A percentile compares a stretch with the other conserved stretches of the same genome.
Conservation (phyloP, 2,113 vertebrate species). For the Scomber scombrus region DNA sequence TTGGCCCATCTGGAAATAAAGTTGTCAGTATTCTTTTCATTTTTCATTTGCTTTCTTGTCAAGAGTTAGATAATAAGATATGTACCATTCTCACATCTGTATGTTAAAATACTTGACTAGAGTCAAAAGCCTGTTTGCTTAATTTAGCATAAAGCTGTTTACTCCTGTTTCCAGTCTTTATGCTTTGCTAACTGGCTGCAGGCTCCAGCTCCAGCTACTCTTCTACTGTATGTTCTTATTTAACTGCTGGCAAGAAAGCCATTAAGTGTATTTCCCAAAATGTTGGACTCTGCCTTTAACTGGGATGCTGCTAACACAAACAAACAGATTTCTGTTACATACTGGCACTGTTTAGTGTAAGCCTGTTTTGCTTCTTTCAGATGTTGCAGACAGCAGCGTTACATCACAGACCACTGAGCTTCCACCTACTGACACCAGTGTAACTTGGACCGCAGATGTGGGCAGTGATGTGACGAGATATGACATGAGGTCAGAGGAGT, state of each 20-base stretch:
- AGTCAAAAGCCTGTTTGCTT: no score
- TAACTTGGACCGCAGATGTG: not conserved
- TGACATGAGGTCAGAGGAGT: not conserved
- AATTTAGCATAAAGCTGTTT: no score
- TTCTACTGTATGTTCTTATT: not conserved
- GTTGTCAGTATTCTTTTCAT: not conserved
- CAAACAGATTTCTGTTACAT: not conserved
- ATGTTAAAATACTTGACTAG: no score
- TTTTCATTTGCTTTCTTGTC: not conserved
- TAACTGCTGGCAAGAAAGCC: not conserved
- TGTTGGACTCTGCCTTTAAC: no score
- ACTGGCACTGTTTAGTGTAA: not conserved
- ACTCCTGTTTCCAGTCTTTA: no score
- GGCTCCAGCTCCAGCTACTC: no score
- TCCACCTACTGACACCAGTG: no score
- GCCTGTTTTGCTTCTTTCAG: conserved; percentile 29
- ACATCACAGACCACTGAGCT: not conserved
- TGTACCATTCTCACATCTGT: no score
- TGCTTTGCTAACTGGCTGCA: not conserved
- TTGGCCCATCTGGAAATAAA: not conserved
- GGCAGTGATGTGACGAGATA: not conserved
- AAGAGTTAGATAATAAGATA: no score
- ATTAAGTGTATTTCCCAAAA: no score
- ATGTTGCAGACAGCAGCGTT: not conserved
- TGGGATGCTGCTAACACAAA: no score